phyloP scores from a whole-genome alignment of 1,140 invertebrate genomes.

The Wasmannia auropunctata region DNA sequence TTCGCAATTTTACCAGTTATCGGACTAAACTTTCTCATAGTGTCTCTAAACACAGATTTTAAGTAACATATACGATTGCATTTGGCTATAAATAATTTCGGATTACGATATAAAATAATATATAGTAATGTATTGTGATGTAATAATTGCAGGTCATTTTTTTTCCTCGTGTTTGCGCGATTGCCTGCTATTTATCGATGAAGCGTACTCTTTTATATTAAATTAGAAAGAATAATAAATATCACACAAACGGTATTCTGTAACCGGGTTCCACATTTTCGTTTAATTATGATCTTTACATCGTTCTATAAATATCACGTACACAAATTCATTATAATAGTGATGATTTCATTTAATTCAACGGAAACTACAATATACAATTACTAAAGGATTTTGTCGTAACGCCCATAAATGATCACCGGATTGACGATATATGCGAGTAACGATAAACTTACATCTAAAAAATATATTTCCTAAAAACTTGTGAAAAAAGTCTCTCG shows the following conservation, averaged over 20 bases:
- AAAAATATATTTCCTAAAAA: conserved; percentile 27
- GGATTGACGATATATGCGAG: not conserved
- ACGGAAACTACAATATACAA: not conserved
- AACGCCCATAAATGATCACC: conserved; percentile 23
- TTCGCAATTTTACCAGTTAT: not conserved
- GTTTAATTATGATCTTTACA: not conserved
- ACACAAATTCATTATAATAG: not conserved
- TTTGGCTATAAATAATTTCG: not conserved
- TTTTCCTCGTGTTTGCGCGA: not conserved
- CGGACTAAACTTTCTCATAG: not conserved
- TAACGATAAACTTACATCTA: conserved; percentile 29
- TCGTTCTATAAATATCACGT: not conserved
- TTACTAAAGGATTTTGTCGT: conserved; percentile 1
- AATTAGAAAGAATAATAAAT: conserved; percentile 14
- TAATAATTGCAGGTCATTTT: not conserved
- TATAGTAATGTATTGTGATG: not conserved
- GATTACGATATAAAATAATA: not conserved
- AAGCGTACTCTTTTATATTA: not conserved
- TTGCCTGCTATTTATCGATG: not conserved
- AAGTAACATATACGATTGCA: not conserved
- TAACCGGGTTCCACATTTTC: not conserved
- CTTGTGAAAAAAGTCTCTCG: conserved; percentile 1
- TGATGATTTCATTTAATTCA: not conserved
- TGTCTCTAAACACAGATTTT: not conserved
- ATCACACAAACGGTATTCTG: not conserved